Base-by-base conservation (phyloP, 2,888 invertebrate genomes). In the Drosophila nr. medialis region DNA sequence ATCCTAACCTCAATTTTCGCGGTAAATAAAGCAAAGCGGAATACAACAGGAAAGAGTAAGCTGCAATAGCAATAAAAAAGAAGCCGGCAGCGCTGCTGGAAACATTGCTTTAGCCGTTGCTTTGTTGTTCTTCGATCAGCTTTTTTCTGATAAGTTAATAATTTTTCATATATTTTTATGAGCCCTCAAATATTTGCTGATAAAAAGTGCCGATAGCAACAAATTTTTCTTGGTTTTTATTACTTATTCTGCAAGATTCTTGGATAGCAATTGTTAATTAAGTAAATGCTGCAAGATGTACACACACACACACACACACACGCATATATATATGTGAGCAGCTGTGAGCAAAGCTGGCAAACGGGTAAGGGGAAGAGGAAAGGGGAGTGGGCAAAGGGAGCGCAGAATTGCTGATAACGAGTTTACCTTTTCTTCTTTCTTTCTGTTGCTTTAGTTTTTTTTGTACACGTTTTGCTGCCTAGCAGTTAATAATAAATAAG, bases 1-100 rank as follows among this genome's bases (percentile, higher is more conserved):
- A 50, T 67, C 70, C 72, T 85, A 83, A 88, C 83, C 83, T 88
- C 83, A 87, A 80, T 87, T 82, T 84, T 77, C 70, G 83, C 71
- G 80, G 80, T 76, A 77, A 77, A 77, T 78, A 79, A 79, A 81
- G 67, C 79, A 49, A 78, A 77, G 70, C 64, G 68, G 64, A 78
- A 64, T 68, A 67, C 63, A 80, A 75, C 36, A 67, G 42, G 48
- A 67, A 56, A 72, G 60, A 63, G 62, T 48, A 56, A 69, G 61
- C 30, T 45, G 49, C 55, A 68, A 64, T 54, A 56, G 50, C 51
- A 64, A 51, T 55, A 30, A 38, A 45, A 36, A 67, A 72, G 54
- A 71, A 45, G 71, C 77, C 79, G 72, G 82, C 74, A 69, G 51
- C 67, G 59, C 54, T 68, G 58, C 81, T 81, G 64, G 70, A 71